A percentile compares a stretch with the other conserved stretches of the same genome.
These are phyloP conservation scores for Tinea semifulvella DNA, from an alignment of 2,888 invertebrate genomes.

Conservation along the genomic window DNA sequence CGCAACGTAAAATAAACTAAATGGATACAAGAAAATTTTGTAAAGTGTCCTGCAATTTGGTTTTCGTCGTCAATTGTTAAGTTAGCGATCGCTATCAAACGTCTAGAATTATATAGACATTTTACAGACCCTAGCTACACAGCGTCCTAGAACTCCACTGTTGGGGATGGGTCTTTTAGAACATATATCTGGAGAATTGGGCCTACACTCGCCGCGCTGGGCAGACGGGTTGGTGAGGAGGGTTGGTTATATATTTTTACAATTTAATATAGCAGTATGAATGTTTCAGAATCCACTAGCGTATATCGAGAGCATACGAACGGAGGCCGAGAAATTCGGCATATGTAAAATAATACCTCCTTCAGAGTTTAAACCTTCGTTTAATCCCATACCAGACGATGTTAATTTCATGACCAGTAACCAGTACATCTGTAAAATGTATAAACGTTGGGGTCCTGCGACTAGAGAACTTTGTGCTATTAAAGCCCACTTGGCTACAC, in stretches of 20 bases:
- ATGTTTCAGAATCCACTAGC: constrained; percentile 77
- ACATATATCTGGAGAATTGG: too few species aligned
- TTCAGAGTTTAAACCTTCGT: constrained; percentile 75
- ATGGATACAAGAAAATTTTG: too few species aligned
- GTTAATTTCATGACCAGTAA: constrained; percentile 88
- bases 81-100: too few species aligned
- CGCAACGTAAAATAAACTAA: too few species aligned
- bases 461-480: constrained; percentile 87
- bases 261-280: constrained; percentile 14
- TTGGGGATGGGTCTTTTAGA: too few species aligned
- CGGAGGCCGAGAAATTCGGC: constrained; percentile 81
- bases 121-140: too few species aligned
- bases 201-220: too few species aligned
- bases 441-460: constrained; percentile 89
- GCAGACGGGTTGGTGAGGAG: too few species aligned
- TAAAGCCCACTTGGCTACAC: constrained; percentile 79
- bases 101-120: too few species aligned
- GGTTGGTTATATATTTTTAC: neutral
- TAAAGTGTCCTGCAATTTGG: too few species aligned
- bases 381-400: constrained; percentile 79
- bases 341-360: constrained; percentile 91
- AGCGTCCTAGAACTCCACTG: too few species aligned
- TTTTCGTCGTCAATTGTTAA: too few species aligned
- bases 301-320: constrained; percentile 82
- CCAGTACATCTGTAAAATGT: constrained; percentile 89